Evolutionary conservation across 2,113 vertebrate genomes (phyloP), one percentile per base, ranked within the genome.

Genomic region (Potamarius usumacintae): DNA sequence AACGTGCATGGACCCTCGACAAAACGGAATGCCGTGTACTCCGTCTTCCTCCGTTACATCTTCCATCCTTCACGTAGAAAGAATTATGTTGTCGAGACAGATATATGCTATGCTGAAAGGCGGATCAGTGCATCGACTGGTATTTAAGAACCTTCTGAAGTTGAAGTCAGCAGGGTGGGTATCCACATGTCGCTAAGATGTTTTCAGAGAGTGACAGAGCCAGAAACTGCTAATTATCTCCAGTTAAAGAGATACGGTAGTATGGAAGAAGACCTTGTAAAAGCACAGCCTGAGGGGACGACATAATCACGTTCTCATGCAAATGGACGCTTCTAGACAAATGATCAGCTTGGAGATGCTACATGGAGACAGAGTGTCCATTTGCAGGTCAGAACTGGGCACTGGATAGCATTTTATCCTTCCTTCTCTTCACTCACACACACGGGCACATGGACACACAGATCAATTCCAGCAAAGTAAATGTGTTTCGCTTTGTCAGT

Each of bases 271-370:
- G 48, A 34, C 84, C 79, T 8, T 2, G 86, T 42, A 91, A 92
- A 88, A 93, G 91, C 79, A 87, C 65, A 14, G 92, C 93, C 91
- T 82, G 80, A 78, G 86, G 80, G 76, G 83, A 88, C 57, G 88
- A 57, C 17, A 20, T n/a, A 2, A 76, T 52, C 53, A 55, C 53
- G 85, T 86, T 88, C 72, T 83, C 81, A 90, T 89, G 86, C 81
- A 89, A 93, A 92, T 86, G 86, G 90, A 77, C 83, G 86, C 89
- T 90, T 92, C 91, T 92, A 90, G 91, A 83, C 90, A 91, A 94
- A 88, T 87, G 79, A 87, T 94, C 92, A 92, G 92, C 93, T 94
- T 92, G 92, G 90, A 90, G 91, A 90, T 92, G 93, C 92, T 93
- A 92, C 92, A 93, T 93, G 90, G 93, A 90, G 92, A 83, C 34